These are phyloP conservation scores for Pristionchus entomophagus DNA, from an alignment of 2,888 invertebrate species.

Conservation along the genomic window DNA sequence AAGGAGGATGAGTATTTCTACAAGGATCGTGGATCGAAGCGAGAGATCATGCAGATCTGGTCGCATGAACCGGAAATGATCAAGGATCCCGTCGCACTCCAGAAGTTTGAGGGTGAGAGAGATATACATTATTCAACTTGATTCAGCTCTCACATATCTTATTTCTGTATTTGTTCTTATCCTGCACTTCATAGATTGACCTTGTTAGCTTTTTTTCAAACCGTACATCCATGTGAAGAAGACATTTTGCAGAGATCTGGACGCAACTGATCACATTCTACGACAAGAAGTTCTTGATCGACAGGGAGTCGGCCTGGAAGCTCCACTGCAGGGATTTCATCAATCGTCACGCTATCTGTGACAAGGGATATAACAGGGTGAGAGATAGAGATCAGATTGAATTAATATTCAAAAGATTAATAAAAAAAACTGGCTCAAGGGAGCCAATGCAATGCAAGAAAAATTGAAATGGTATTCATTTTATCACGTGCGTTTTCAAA, in stretches of 20 bases:
- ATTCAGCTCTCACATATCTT: background rate
- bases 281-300: constrained; percentile 63
- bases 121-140: background rate
- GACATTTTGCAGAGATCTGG: constrained; percentile 66
- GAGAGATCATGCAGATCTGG: constrained; percentile 74
- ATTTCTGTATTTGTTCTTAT: background rate
- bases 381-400: too few relatives aligned
- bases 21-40: constrained; percentile 65
- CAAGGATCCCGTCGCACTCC: constrained; percentile 65
- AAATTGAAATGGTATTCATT: too few relatives aligned
- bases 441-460: too few relatives aligned
- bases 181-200: background rate
- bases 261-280: constrained; percentile 64
- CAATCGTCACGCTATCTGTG: constrained; percentile 75
- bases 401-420: too few relatives aligned
- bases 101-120: constrained; percentile 67
- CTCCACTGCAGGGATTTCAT: constrained; percentile 75
- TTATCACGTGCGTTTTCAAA: too few relatives aligned
- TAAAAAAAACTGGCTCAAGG: too few relatives aligned
- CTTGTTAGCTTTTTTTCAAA: too few relatives aligned
- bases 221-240: too few relatives aligned
- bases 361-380: constrained; percentile 68
- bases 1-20: constrained; percentile 69
- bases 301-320: constrained; percentile 71
- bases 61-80: constrained; percentile 70